Percentiles rank a stretch among this genome's conserved stretches.
These are phyloP conservation scores for Ligdia adustata DNA, from an alignment of 2,888 invertebrate genomes.

Conservation along the genomic window DNA sequence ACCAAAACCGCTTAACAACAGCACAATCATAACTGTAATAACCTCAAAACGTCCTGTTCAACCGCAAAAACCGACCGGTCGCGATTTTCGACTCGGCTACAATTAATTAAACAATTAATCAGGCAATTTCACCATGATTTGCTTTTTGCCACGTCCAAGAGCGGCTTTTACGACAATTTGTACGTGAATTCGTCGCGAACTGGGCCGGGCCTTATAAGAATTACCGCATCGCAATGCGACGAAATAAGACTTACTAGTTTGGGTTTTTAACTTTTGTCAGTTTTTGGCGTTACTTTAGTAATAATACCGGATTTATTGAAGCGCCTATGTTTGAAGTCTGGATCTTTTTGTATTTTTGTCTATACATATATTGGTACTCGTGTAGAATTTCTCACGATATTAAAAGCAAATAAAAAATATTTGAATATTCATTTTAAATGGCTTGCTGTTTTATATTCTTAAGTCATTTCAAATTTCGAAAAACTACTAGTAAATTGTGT, in stretches of 20 bases:
- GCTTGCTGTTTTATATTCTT: too few relatives aligned
- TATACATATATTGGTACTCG: too few relatives aligned
- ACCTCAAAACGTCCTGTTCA: slow-evolving; percentile 18
- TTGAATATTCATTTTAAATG: too few relatives aligned
- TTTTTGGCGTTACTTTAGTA: background rate
- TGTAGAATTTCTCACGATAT: too few relatives aligned
- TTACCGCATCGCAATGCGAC: slow-evolving; percentile 1
- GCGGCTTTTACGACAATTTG: slow-evolving; percentile 34
- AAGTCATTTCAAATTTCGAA: too few relatives aligned
- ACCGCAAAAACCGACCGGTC: slow-evolving; percentile 36
- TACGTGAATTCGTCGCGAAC: slow-evolving; percentile 21
- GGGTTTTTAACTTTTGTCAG: background rate
- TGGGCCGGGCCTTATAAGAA: slow-evolving; percentile 28
- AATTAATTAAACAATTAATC: slow-evolving; percentile 84
- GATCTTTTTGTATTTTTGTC: too few relatives aligned
- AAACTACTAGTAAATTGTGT: too few relatives aligned
- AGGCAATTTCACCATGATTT: slow-evolving; percentile 78
- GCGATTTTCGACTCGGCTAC: slow-evolving; percentile 51
- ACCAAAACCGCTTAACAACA: slow-evolving; percentile 5
- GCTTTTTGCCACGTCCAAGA: slow-evolving; percentile 59
- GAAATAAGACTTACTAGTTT: background rate
- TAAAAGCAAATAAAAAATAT: too few relatives aligned
- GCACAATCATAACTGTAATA: slow-evolving; percentile 26
- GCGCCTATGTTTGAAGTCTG: too few relatives aligned
- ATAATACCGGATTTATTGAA: too few relatives aligned